Base-by-base conservation (phyloP, 1,140 invertebrate species). In the Drosophila seguyi region DNA sequence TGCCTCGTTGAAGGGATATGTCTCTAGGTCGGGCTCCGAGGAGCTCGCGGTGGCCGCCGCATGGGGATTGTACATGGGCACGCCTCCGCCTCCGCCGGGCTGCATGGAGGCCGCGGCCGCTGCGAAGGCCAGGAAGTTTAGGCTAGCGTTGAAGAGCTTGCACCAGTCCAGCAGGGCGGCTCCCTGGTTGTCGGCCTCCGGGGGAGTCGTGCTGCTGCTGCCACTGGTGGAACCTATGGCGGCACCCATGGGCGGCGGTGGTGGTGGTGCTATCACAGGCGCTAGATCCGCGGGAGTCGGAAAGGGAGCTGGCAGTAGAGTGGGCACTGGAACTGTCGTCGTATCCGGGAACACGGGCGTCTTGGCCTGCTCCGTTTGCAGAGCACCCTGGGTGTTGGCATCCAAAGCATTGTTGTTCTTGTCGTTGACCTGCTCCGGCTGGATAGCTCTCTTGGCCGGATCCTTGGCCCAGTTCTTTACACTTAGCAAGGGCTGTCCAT, bases 141-240 rank as follows among this genome's bases (percentile, higher is more conserved):
- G 52, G 10, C 93, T 90, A 29, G 91, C 94, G 25, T 94, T 94
- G 72, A 95, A 95, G 66, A 95, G 94, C 88, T 96, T 96, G 92
- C 96, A 96, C 96, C 96, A 96, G 39, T 91, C 82, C 65, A 96
- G 94, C 94, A 95, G 95, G 2, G 76, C 79, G 16, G 95, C 94
- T 10, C 61, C 52, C 94, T 83, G 73, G 92, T 55, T 29, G 8
- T 88, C 79, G 25, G 13, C 53, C 29, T 71, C 78, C 93, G 63
- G 92, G 57, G 93, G 93, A 34, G 73, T 8, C 53, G 57, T 16
- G 44, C n/a, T 56, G 20, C n/a, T 56, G 20, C 22, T 18, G 41
- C 41, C 36, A 61, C 7, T 22, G 61, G 13, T 41, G 45, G 50
- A 29, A 6, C 59, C 59, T 10, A 55, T 29, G 59, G 47, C n/a